Conservation (phyloP, 92 coral and sea anemone genomes). For the Epizoanthus stellaris region DNA sequence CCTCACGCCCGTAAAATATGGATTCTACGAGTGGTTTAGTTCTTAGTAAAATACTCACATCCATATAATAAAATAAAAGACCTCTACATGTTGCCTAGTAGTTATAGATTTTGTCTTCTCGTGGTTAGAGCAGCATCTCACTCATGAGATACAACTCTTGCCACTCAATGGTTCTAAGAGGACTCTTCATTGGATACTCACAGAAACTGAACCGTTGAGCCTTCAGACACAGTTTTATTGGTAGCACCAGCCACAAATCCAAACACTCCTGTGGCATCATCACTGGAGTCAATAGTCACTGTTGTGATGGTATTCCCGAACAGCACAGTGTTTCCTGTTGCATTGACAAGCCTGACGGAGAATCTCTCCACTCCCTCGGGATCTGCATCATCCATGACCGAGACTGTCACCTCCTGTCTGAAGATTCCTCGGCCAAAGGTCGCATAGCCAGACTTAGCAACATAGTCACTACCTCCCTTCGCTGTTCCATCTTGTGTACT, state of each 20-base stretch:
- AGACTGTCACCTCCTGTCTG: conserved; percentile 61
- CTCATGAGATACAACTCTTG: too few relatives aligned
- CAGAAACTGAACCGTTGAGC: conserved; percentile 66
- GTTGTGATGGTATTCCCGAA: conserved; percentile 72
- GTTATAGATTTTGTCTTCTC: too few relatives aligned
- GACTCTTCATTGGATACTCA: conserved; percentile 46
- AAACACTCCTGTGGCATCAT: conserved; percentile 90
- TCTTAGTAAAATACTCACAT: too few relatives aligned
- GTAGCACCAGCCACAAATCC: conserved; percentile 72
- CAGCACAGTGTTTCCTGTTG: conserved; percentile 88
- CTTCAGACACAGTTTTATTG: conserved; percentile 82
- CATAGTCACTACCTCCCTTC: conserved; percentile 69
- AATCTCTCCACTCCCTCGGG: conserved; percentile 95
- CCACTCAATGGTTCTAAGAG: too few relatives aligned
- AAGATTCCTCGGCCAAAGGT: conserved; percentile 68
- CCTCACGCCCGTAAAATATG: too few relatives aligned
- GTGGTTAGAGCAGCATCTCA: too few relatives aligned
- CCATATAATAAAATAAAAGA: too few relatives aligned
- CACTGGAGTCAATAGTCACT: conserved; percentile 86
- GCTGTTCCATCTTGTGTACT: conserved; percentile 85
- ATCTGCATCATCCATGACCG: conserved; percentile 62
- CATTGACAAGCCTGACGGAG: conserved; percentile 70
- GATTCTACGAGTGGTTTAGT: too few relatives aligned
- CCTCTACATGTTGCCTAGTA: too few relatives aligned
- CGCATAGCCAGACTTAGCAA: conserved; percentile 43